Evolutionary conservation across 2,888 invertebrate species (phyloP), one percentile per base, ranked within the genome.

Genomic region (Cryptosula pallasiana): DNA sequence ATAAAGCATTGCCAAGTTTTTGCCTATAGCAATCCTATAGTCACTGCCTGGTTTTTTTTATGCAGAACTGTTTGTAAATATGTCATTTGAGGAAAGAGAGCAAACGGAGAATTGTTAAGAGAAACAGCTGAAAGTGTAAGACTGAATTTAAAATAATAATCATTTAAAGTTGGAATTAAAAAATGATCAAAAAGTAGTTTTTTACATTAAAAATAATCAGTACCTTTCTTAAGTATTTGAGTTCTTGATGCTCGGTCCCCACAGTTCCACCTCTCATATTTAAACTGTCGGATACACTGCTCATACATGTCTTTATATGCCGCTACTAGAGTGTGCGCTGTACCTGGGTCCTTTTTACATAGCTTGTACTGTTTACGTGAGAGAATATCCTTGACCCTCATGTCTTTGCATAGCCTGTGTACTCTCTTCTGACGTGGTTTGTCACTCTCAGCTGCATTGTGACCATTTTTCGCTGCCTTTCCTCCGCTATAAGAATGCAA

Each of bases 221-320:
- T n/a, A 63, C 63, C 63, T 63, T 34, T 63, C n/a, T 27, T 9
- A 25, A 32, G 29, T 25, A 63, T 32, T 63, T 32, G 20, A 9
- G 32, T 34, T 27, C 63, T 25, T 9, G 63, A 9, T 5, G 63
- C 9, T 13, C 32, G 29, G n/a, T 63, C 34, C 13, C 5, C 9
- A 34, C 63, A 63, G 32, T 34, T 63, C 63, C 63, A 63, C 5
- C 25, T 20, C 32, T 63, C 63, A 63, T 63, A 32, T 34, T 27
- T 3, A 32, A 63, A 63, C 5, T 25, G 20, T 27, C 29, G 29
- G 5, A 16, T 2, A 34, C 63, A 63, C 27, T 63, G 32, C n/a
- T 9, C 27, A 32, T 25, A 13, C 32, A 34, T 13, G 25, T 63
- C 29, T 63, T n/a, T 63, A 34, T 63, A 32, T 9, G 63, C 63